Base-by-base conservation (phyloP, 2,888 invertebrate genomes). In the Drosophila anomelani region DNA sequence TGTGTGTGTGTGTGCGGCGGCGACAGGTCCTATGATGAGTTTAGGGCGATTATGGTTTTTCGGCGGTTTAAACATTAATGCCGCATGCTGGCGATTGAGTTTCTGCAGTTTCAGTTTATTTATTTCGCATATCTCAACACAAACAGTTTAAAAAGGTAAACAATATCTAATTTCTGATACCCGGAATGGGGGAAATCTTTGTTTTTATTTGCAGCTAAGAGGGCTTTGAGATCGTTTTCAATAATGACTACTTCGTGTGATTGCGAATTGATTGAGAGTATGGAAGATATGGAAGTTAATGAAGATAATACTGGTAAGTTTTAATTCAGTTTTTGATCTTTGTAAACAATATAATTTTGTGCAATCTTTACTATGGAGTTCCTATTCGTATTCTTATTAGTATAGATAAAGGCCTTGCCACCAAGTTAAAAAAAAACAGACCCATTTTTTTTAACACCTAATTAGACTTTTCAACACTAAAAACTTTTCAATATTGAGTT, bases 11-110 rank as follows among this genome's bases (percentile, higher is more conserved):
- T 12, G 41, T 20, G 17, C 0, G 47, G 17, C 32, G 34, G 13
- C 15, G 76, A 57, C 53, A 57, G 64, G 67, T 64, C 74, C 74
- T 76, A 66, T 88, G 85, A 62, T 79, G 72, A 71, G 74, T 68
- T 63, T 34, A 39, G 54, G 61, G 58, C 74, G 79, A 87, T 81
- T 87, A 85, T 71, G 85, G 88, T 74, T 71, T 69, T 20, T 29
- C 17, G n/a, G 20, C 34, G 43, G 44, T 46, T 62, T 36, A 46
- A 62, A 46, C 36, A 44, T 36, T 62, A 20, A 55, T 59, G 15
- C 56, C 12, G 15, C 36, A 4, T 63, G 64, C 63, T 49, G 64
- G 34, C 34, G 13, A 17, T 20, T 10, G 17, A 36, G 6, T 44
- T 26, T 34, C 34, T 9, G 41, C 43, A 44, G 26, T 38, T 61